phyloP scores from a whole-genome alignment of 2,888 invertebrate species.

The Lasioglossum lativentre region DNA sequence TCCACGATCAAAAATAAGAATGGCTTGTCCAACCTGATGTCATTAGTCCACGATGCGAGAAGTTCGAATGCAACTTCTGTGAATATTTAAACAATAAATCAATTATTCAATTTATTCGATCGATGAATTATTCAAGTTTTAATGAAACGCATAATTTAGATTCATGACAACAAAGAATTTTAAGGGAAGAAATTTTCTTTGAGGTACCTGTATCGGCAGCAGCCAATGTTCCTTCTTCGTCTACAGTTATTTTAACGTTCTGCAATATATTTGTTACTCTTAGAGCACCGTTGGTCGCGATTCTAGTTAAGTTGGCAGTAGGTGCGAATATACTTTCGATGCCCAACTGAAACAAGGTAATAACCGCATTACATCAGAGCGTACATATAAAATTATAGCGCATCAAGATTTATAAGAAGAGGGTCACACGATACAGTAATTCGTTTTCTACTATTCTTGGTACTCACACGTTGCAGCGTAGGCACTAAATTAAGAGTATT shows the following conservation, averaged over 20 bases:
- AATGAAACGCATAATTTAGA: not conserved
- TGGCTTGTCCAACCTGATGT: slow-evolving; percentile 87
- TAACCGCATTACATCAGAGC: not conserved
- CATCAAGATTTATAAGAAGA: not conserved
- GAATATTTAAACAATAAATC: not conserved
- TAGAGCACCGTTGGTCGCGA: slow-evolving; percentile 84
- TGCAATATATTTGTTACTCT: slow-evolving; percentile 87
- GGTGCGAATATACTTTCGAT: slow-evolving; percentile 86
- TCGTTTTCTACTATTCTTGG: not conserved
- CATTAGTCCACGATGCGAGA: slow-evolving; percentile 84
- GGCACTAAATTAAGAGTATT: slow-evolving; percentile 86
- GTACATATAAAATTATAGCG: not conserved
- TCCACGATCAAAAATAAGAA: slow-evolving; percentile 88
- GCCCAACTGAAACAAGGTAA: slow-evolving; percentile 85
- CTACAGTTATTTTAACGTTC: slow-evolving; percentile 88
- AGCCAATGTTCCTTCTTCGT: slow-evolving; percentile 89
- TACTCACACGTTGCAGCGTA: slow-evolving; percentile 85
- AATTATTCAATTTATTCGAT: not conserved
- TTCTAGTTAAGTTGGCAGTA: slow-evolving; percentile 87
- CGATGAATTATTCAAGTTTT: not conserved
- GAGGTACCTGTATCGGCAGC: slow-evolving; percentile 86
- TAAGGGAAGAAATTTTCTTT: not conserved
- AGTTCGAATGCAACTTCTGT: slow-evolving; percentile 25
- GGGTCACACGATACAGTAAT: not conserved
- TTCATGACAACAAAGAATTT: not conserved